Base-by-base conservation (phyloP, 2,797 vertebrate species). In the Alca torda region DNA sequence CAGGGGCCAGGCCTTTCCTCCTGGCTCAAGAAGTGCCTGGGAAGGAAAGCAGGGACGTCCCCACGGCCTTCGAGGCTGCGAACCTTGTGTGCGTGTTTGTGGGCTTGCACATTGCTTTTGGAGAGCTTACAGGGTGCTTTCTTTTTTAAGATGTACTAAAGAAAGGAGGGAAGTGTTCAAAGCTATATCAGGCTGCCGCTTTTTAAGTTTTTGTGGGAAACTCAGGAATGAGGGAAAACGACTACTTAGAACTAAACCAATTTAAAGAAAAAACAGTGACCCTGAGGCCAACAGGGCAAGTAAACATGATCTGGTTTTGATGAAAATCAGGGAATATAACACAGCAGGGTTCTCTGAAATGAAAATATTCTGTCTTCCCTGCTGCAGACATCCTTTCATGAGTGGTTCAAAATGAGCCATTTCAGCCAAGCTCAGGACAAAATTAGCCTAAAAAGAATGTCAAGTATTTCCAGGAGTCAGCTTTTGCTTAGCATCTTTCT, bases 381-480 rank as follows among this genome's bases (percentile, higher is more conserved):
- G 60, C 78, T 92, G 87, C 91, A 96, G 91, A 77, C 67, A 63
- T 94, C 88, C 94, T 90, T 94, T 93, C 59, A 73, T 78, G 79
- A 89, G 84, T 26, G n/a, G 63, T 79, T 94, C 91, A 81, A 79
- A 95, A 93, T 68, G 79, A 94, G 59, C 46, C 46, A 3, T 88
- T 91, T 84, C 70, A 76, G 93, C 83, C 94, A 93, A 61, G 54
- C 87, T 93, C 35, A n/a, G 51, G 83, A 93, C 83, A 93, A 95
- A 97, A 95, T 95, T 96, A 96, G 90, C 93, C 80, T 80, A 46
- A 41, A 88, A 93, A 92, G 91, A 96, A 97, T 96, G 94, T 90
- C 83, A 81, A 92, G 77, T 87, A 94, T 96, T 96, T 95, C 96
- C 96, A 96, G 94, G 93, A 96, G 80, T 60, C 88, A 77, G 92